These are phyloP conservation scores for Fistularia commersonii DNA, from an alignment of 2,797 vertebrate species.

Conservation along the genomic window DNA sequence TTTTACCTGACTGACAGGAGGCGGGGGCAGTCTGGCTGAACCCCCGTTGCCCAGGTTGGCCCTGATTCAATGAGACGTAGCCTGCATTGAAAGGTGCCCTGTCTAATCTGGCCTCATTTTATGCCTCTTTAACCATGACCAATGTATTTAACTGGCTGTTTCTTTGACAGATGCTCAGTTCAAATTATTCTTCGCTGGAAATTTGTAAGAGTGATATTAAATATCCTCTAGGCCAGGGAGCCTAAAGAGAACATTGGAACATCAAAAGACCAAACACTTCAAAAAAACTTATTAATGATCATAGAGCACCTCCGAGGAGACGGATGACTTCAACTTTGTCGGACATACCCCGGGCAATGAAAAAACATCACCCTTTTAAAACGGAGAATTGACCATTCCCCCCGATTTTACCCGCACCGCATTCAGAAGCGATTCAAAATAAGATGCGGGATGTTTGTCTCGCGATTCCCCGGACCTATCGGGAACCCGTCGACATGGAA, in stretches of 20 bases:
- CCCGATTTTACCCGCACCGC: slow-evolving; percentile 37
- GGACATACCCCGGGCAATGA: slow-evolving; percentile 61
- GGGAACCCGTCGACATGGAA: slow-evolving; percentile 36
- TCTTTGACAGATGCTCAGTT: slow-evolving; percentile 81
- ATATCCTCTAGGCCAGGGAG: slow-evolving; percentile 79
- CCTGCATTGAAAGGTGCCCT: slow-evolving; percentile 73
- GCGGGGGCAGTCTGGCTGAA: slow-evolving; percentile 42
- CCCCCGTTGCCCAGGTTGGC: slow-evolving; percentile 50
- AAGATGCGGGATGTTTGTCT: slow-evolving; percentile 60
- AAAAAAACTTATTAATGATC: slow-evolving; percentile 84
- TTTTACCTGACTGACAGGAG: slow-evolving; percentile 66
- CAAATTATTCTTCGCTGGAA: slow-evolving; percentile 84
- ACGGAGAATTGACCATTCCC: slow-evolving; percentile 72
- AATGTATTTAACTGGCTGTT: slow-evolving; percentile 83
- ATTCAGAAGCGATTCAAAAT: slow-evolving; percentile 66
- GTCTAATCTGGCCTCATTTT: slow-evolving; percentile 83
- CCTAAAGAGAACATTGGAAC: slow-evolving; percentile 78
- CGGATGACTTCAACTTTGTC: slow-evolving; percentile 67
- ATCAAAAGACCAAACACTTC: slow-evolving; percentile 84
- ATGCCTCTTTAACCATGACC: slow-evolving; percentile 83
- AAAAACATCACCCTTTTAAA: slow-evolving; percentile 69
- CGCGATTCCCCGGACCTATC: slow-evolving; percentile 42
- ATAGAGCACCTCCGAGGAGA: slow-evolving; percentile 66
- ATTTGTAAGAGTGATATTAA: slow-evolving; percentile 82
- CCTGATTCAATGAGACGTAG: slow-evolving; percentile 49